Evolutionary conservation across 30 jellyfish, hydroid and myxozoan species (phyloP).

Genomic region (Sanderia malayensis): DNA sequence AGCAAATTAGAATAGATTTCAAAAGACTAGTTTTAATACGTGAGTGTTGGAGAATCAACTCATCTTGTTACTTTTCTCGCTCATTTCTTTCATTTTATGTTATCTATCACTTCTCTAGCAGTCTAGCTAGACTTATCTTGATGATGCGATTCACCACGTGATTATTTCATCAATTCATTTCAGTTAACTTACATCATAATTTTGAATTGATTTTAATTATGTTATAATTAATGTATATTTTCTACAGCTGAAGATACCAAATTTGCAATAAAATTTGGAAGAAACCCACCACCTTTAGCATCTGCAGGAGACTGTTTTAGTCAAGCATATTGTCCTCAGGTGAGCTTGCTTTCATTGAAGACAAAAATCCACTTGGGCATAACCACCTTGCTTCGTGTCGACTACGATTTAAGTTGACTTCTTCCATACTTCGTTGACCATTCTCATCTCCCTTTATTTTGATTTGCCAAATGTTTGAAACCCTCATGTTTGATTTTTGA

Average conservation of each 20-base stretch:
- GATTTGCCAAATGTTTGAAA: too few relatives aligned
- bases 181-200: not conserved
- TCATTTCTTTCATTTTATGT: not conserved
- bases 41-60: constrained; percentile 26
- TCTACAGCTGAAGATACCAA: constrained; percentile 86
- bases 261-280: constrained; percentile 94
- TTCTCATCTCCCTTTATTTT: too few relatives aligned
- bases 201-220: not conserved
- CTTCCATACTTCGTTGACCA: too few relatives aligned
- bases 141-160: too few relatives aligned
- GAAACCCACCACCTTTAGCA: constrained; percentile 97
- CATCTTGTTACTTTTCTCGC: not conserved
- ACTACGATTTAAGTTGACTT: too few relatives aligned
- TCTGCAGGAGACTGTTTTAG: constrained; percentile 98
- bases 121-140: too few relatives aligned
- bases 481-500: too few relatives aligned
- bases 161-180: too few relatives aligned
- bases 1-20: constrained; percentile 88
- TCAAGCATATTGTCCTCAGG: constrained; percentile 85
- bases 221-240: not conserved
- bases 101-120: not conserved
- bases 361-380: too few relatives aligned
- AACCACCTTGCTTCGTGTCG: too few relatives aligned
- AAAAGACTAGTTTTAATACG: constrained; percentile 71
- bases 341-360: too few relatives aligned